A percentile compares a stretch with the other conserved stretches of the same genome.
Evolutionary conservation across 1,140 invertebrate species (phyloP).

Genomic region (Pseudomyrmex sp.): DNA sequence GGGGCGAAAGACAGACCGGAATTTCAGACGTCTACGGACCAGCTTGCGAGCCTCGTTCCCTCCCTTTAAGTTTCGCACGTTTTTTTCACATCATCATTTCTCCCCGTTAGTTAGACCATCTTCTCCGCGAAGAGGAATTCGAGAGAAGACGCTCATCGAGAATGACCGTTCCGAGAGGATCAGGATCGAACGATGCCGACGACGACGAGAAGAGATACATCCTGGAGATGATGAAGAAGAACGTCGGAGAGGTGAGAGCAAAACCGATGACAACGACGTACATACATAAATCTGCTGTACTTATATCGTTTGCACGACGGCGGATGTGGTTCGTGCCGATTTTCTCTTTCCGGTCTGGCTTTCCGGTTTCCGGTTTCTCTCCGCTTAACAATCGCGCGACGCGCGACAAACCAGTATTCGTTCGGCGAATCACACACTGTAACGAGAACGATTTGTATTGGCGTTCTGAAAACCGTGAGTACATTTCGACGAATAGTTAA

Average conservation of each 20-base stretch:
- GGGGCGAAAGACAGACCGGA: slow-evolving; percentile 49
- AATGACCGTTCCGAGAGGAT: slow-evolving; percentile 59
- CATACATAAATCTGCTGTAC: too few relatives aligned
- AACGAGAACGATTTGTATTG: background rate
- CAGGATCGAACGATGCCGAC: slow-evolving; percentile 60
- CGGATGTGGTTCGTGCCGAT: background rate
- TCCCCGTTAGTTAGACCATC: slow-evolving; percentile 32
- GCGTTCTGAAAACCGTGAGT: too few relatives aligned
- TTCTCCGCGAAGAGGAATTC: background rate
- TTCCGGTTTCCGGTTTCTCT: slow-evolving; percentile 12
- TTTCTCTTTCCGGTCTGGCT: background rate
- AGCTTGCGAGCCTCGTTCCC: slow-evolving; percentile 38
- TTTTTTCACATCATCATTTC: slow-evolving; percentile 57
- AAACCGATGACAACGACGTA: background rate
- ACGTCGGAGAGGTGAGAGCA: slow-evolving; percentile 81
- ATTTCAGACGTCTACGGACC: slow-evolving; percentile 67
- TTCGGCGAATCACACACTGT: background rate
- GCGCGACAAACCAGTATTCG: background rate
- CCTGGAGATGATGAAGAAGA: slow-evolving; percentile 80
- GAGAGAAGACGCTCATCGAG: background rate
- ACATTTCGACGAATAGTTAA: too few relatives aligned
- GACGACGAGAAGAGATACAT: slow-evolving; percentile 84
- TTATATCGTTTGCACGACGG: too few relatives aligned
- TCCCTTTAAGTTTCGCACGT: slow-evolving; percentile 67
- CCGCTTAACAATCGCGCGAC: background rate